Conservation (phyloP, 2,797 vertebrate species). For the Micromesistius poutassou region DNA sequence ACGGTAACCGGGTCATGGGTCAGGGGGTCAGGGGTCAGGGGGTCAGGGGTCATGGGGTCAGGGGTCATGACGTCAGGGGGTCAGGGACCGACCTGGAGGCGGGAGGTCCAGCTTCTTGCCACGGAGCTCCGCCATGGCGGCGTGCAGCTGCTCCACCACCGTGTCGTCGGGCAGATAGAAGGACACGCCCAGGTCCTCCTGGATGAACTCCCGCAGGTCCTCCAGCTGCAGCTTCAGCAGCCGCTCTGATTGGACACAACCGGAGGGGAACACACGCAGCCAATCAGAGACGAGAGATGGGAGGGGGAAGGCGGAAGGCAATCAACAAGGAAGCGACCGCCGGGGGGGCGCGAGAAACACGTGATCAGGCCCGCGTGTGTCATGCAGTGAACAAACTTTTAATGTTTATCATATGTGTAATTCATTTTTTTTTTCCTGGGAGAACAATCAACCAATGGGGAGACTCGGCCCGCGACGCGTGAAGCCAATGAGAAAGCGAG, state of each 20-base stretch:
- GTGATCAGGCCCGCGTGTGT: background rate
- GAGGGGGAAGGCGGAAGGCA: background rate
- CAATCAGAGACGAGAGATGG: constrained; percentile 8
- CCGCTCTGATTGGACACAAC: constrained; percentile 67
- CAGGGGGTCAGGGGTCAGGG: background rate
- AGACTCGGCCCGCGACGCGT: background rate
- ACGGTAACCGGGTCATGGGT: no score
- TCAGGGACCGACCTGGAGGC: constrained; percentile 70
- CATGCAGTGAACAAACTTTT: no score
- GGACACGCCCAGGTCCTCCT: constrained; percentile 76
- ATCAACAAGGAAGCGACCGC: background rate
- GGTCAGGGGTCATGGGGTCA: no score
- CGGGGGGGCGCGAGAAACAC: background rate
- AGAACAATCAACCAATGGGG: constrained; percentile 26
- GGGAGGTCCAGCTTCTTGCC: constrained; percentile 81
- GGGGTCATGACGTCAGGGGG: no score
- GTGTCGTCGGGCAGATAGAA: constrained; percentile 74
- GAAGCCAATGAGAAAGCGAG: constrained; percentile 57
- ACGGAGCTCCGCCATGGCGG: constrained; percentile 74
- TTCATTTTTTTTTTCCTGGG: background rate
- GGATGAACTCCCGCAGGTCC: constrained; percentile 82
- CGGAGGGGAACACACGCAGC: constrained; percentile 8
- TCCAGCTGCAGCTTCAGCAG: constrained; percentile 79
- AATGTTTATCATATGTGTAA: background rate
- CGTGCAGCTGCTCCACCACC: constrained; percentile 79